Evolutionary conservation across 2,113 vertebrate species (phyloP), one percentile per base, ranked within the genome.

Genomic region (Cisticola juncidis): DNA sequence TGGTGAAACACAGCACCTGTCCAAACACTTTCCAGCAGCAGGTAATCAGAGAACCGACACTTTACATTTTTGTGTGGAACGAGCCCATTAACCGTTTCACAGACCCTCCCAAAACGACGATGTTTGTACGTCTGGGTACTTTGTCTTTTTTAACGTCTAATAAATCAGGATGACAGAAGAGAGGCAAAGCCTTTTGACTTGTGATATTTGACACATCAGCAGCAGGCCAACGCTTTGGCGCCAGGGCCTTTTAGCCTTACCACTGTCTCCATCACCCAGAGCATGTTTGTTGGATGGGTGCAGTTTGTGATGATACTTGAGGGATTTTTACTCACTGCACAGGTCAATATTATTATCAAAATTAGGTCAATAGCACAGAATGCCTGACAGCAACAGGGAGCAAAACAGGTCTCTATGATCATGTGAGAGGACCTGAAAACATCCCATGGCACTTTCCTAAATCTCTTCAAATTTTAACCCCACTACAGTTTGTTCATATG

Each of bases 141-240:
- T 95, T 80, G 93, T 95, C 95, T 93, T 87, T 91, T 80, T 80
- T 48, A 97, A 86, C 20, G 38, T 91, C 94, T 82, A 86, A 97
- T 97, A 92, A 96, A 97, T 97, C 96, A 97, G 64, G 51, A 35
- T 91, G 95, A 93, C 94, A 91, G 92, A 66, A 84, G 72, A 84
- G 86, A 87, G 80, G 60, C 81, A 92, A 95, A 92, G 47, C 47
- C 47, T 69, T 91, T 73, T 57, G 69, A 74, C 80, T 90, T 78
- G 50, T 58, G 87, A 88, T 86, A 94, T 58, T 69, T 79, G 92
- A 91, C 83, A 93, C 81, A 79, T 14, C 44, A 35, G 54, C 80
- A 56, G 54, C 48, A 54, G 87, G 50, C 28, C 62, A 80, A 51
- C 31, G 48, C 61, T 76, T 76, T 4, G 33, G 17, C 26, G 3